Evolutionary conservation across 2,797 vertebrate species (phyloP).

Genomic region (Mormyrus proboscirostris): DNA sequence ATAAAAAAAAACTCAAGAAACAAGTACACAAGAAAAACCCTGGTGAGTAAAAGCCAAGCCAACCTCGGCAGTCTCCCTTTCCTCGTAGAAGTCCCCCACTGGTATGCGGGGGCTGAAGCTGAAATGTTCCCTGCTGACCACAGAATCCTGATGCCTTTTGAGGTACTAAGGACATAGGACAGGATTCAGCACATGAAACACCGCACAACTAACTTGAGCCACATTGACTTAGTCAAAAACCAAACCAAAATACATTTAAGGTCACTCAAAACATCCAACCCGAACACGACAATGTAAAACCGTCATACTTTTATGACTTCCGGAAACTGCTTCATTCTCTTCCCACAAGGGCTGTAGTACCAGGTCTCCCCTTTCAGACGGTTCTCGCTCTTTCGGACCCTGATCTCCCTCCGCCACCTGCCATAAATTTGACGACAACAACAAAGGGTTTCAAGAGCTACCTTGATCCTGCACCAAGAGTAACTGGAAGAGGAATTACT

Average conservation of each 20-base stretch:
- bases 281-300: background rate
- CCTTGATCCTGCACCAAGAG: background rate
- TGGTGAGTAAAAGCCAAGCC: background rate
- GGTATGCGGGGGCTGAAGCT: slow-evolving; percentile 98
- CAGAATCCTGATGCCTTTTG: slow-evolving; percentile 73
- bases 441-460: background rate
- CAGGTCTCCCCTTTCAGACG: slow-evolving; percentile 94
- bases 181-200: background rate
- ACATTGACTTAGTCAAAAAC: background rate
- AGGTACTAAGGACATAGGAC: slow-evolving; percentile 66
- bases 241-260: background rate
- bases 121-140: slow-evolving; percentile 87
- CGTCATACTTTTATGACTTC: slow-evolving; percentile 87
- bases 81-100: slow-evolving; percentile 92
- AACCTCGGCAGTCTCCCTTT: slow-evolving; percentile 81
- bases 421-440: background rate
- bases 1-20: background rate
- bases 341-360: slow-evolving; percentile 94
- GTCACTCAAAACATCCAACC: background rate
- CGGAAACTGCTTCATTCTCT: slow-evolving; percentile 95
- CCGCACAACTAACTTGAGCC: background rate
- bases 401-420: slow-evolving; percentile 89
- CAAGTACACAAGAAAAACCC: background rate
- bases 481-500: background rate
- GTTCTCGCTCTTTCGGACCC: slow-evolving; percentile 78